Evolutionary conservation across 2,113 vertebrate genomes (phyloP), one percentile per base, ranked within the genome.

Genomic region (Chloebia gouldiae): DNA sequence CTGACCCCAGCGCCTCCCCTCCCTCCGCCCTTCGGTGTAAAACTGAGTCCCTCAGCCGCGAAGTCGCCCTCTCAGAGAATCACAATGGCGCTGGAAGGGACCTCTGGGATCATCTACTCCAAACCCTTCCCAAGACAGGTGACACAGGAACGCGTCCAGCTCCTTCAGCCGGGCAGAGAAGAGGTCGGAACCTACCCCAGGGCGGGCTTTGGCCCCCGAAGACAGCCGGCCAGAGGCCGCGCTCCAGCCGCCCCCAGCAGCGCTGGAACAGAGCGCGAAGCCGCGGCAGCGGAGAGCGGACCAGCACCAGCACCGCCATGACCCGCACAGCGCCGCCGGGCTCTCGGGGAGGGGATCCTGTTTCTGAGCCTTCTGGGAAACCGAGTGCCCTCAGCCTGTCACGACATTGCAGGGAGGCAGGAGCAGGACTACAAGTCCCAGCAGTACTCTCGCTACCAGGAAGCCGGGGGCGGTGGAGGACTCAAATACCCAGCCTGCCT

Each of bases 341-440:
- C 18, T 18, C 21, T 10, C 13, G 2, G 3, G 4, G 1, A 6
- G 4, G 8, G 0, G 9, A 14, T 0, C 1, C 13, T 11, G 6
- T 4, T 71, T 13, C 86, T 20, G 28, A 5, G 88, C 35, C 64
- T 44, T 17, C 70, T 87, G 94, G 95, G 96, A 96, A 93, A 79
- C 13, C 4, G 53, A 90, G 86, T 94, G 6, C 12, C 0, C 12
- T 0, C 4, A 13, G 17, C 15, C 0, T 1, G 0, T 4, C 6
- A 2, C 1, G 0, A 4, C 7, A 1, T 1, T 1, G 2, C 4
- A 1, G 2, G 1, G 3, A 12, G 2, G 7, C 0, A 6, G 5
- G 18, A 22, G 0, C 10, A 8, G 70, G 61, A 90, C 89, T 90
- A 2, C 68, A 68, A 2, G 4, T 84, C 92, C 94, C 92, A 60